Conservation (phyloP, 1,140 invertebrate genomes). For the Drosophila arizonae region DNA sequence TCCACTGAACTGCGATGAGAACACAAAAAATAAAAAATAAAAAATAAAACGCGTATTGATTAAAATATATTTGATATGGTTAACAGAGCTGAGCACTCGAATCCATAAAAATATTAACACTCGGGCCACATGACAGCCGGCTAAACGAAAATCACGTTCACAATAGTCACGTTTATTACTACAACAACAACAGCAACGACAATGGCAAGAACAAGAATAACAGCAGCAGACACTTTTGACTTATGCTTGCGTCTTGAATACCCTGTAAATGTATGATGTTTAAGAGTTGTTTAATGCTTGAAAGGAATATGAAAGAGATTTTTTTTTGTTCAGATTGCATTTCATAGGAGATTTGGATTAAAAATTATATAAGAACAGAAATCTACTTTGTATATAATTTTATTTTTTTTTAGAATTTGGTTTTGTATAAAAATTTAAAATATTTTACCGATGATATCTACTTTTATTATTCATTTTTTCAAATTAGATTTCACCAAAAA, state of each 20-base stretch:
- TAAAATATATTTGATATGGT: slow-evolving; percentile 39
- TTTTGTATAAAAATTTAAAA: not conserved
- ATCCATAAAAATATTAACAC: slow-evolving; percentile 67
- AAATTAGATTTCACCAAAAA: too few species aligned
- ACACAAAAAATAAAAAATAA: slow-evolving; percentile 26
- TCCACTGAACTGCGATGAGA: slow-evolving; percentile 17
- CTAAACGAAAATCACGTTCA: slow-evolving; percentile 44
- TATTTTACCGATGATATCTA: not conserved
- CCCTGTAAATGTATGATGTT: not conserved
- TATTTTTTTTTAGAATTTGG: too few species aligned
- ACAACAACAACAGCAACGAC: not conserved
- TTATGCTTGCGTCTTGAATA: slow-evolving; percentile 11
- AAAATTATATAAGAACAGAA: too few species aligned
- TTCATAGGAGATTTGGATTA: too few species aligned
- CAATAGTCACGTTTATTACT: slow-evolving; percentile 59
- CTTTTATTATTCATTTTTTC: too few species aligned
- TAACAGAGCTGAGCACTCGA: slow-evolving; percentile 19
- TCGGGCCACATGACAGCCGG: slow-evolving; percentile 36
- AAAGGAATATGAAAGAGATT: too few species aligned
- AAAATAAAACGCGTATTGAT: slow-evolving; percentile 26
- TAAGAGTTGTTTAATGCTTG: not conserved
- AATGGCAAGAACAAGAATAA: slow-evolving; percentile 26
- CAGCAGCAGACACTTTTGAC: slow-evolving; percentile 18
- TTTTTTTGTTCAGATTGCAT: too few species aligned
- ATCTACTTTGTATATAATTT: too few species aligned